These are phyloP conservation scores for Nyctereutes procyonoides DNA, from an alignment of 2,113 vertebrate genomes.

Conservation along the genomic window DNA sequence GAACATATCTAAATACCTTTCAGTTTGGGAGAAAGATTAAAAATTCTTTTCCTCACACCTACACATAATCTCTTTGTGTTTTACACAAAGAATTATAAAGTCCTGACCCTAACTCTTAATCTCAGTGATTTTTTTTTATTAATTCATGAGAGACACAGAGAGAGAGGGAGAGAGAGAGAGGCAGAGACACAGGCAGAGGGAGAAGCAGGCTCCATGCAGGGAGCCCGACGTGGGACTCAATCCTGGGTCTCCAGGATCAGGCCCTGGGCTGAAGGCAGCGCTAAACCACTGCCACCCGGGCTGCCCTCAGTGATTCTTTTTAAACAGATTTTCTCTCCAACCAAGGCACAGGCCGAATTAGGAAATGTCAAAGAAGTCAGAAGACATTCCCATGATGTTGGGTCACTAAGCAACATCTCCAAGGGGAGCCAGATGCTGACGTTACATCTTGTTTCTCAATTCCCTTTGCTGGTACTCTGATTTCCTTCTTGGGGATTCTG, in stretches of 20 bases:
- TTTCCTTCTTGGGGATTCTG: not conserved
- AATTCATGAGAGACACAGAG: no score
- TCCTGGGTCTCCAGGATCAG: no score
- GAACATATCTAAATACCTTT: not conserved
- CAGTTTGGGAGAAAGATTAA: not conserved
- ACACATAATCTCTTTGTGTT: not conserved
- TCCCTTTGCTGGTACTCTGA: not conserved
- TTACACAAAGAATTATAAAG: slow-evolving; percentile 44
- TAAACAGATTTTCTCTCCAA: not conserved
- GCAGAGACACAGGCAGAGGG: no score
- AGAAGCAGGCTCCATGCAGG: no score
- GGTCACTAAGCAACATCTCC: not conserved
- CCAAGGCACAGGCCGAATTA: not conserved
- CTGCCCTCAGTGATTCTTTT: not conserved
- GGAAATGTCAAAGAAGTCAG: not conserved
- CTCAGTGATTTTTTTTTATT: not conserved
- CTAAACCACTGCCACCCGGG: no score
- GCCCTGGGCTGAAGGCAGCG: no score
- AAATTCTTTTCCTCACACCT: slow-evolving; percentile 37
- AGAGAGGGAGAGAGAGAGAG: no score
- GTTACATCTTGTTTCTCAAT: not conserved
- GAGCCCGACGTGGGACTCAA: no score
- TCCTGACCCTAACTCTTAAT: not conserved
- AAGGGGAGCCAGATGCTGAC: no score
- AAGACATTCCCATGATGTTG: not conserved